phyloP scores from a whole-genome alignment of 2,113 vertebrate genomes.

The Sphyrna mokarran region DNA sequence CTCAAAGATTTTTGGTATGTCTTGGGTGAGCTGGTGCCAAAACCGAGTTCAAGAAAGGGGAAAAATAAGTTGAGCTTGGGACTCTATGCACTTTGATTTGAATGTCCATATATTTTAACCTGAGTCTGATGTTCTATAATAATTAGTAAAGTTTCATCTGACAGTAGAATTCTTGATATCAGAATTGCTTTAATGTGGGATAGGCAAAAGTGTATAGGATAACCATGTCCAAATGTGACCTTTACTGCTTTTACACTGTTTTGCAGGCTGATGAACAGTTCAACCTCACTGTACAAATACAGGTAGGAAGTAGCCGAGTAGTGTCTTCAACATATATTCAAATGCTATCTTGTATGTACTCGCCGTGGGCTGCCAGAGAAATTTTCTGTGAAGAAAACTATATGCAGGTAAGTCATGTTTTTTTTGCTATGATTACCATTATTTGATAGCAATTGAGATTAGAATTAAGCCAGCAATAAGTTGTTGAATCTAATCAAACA shows the following conservation, averaged over 20 bases:
- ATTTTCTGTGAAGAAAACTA: constrained; percentile 49
- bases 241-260: neutral
- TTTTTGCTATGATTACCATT: neutral
- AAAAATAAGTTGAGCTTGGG: too few species aligned
- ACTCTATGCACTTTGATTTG: too few species aligned
- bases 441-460: too few species aligned
- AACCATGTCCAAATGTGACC: neutral
- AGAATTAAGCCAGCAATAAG: too few species aligned
- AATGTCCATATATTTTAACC: too few species aligned
- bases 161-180: neutral
- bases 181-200: neutral
- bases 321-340: constrained; percentile 6
- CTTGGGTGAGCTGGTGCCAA: too few species aligned
- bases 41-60: too few species aligned
- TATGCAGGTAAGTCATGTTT: constrained; percentile 47
- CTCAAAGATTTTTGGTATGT: too few species aligned
- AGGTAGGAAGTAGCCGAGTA: neutral
- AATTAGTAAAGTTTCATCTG: too few species aligned
- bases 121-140: too few species aligned
- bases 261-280: constrained; percentile 18
- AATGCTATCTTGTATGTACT: constrained; percentile 42
- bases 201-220: neutral
- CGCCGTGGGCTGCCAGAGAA: constrained; percentile 40
- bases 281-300: constrained; percentile 22
- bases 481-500: too few species aligned